These are phyloP conservation scores for Steatornis caripensis DNA, from an alignment of 2,113 vertebrate species.

Conservation along the genomic window DNA sequence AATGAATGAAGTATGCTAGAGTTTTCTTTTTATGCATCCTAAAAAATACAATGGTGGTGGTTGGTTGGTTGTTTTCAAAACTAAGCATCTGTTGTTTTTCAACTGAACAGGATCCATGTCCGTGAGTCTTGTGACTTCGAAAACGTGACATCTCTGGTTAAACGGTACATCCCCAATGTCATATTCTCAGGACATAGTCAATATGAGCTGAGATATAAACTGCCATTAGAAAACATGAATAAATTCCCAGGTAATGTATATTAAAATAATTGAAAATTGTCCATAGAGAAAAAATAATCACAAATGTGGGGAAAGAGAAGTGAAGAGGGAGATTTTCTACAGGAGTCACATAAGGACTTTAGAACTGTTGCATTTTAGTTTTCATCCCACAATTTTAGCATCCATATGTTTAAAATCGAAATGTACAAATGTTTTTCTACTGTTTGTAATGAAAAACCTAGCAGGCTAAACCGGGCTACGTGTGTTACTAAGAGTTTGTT, in stretches of 20 bases:
- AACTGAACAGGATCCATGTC: conserved; percentile 78
- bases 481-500: not conserved
- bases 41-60: not conserved
- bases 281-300: not conserved
- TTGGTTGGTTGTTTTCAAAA: not conserved
- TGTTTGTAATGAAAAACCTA: not conserved
- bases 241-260: conserved; percentile 82
- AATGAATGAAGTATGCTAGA: not conserved
- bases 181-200: conserved; percentile 78
- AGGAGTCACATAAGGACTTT: not conserved
- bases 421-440: not conserved
- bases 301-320: not conserved
- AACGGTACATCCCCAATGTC: conserved; percentile 78
- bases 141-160: conserved; percentile 74
- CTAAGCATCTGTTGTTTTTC: not conserved
- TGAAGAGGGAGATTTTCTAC: not conserved
- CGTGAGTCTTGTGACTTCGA: conserved; percentile 74
- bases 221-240: conserved; percentile 84
- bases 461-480: not conserved
- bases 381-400: not conserved
- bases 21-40: not conserved
- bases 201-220: conserved; percentile 83
- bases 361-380: accelerated
- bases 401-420: not conserved
- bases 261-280: not conserved